phyloP scores from a whole-genome alignment of 2,888 invertebrate genomes.

The Linnaemya tessellans region DNA sequence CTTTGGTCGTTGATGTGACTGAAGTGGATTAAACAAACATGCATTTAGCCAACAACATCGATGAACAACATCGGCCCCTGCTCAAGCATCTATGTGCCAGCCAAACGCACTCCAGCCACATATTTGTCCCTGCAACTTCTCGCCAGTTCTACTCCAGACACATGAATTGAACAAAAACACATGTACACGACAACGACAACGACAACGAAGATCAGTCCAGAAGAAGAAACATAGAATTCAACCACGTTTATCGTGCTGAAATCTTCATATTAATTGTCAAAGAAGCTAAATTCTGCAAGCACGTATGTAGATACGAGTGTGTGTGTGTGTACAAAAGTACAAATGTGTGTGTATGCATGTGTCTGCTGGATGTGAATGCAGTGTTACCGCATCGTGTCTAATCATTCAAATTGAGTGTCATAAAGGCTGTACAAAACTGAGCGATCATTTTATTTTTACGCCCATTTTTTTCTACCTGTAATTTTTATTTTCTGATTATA shows the following conservation, averaged over 20 bases:
- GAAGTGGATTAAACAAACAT: conserved; percentile 65
- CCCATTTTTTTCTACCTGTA: too few species aligned
- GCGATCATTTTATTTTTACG: too few species aligned
- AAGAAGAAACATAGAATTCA: conserved; percentile 46
- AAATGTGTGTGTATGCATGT: not conserved
- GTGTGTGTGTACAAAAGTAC: not conserved
- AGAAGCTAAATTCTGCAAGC: not conserved
- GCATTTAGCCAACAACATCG: conserved; percentile 39
- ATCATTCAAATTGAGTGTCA: not conserved
- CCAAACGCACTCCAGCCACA: conserved; percentile 50
- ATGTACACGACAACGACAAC: conserved; percentile 34
- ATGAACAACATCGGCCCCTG: conserved; percentile 44
- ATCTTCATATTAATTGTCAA: conserved; percentile 52
- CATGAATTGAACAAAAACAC: conserved; percentile 27
- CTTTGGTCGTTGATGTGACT: conserved; percentile 49
- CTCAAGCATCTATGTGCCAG: conserved; percentile 35
- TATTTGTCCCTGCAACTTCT: conserved; percentile 44
- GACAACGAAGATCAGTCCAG: conserved; percentile 5
- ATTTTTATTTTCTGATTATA: too few species aligned
- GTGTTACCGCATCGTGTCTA: conserved; percentile 4
- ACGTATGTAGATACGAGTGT: too few species aligned
- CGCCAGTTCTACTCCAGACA: not conserved
- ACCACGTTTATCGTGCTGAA: conserved; percentile 67
- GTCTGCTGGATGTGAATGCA: conserved; percentile 2
- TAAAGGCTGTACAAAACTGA: too few species aligned